Base-by-base conservation (phyloP, 2,888 invertebrate species). In the Heliconius hortense region DNA sequence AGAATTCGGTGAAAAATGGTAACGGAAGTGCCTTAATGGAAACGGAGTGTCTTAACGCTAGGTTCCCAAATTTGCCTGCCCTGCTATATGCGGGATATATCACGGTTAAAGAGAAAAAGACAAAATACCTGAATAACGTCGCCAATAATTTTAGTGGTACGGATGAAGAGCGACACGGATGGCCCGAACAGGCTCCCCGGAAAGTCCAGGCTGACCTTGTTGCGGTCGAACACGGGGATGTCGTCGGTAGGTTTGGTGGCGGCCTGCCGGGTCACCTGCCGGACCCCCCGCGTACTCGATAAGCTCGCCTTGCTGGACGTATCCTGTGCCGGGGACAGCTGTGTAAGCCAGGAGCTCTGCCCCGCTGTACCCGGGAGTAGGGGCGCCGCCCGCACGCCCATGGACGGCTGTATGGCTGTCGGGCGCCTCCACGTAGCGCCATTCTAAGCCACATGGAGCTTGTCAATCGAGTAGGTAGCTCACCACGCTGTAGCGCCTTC, bases 121-220 rank as follows among this genome's bases (percentile, higher is more conserved):
- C 26, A 71, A 24, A 35, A 63, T 86, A 96, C 96, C 91, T 96
- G 95, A 82, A 96, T 95, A 76, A 96, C 94, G 83, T 95, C 95
- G 59, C 96, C 96, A 82, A 96, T 87, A 79, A 96, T 89, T 85
- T 95, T 96, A 87, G 96, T 96, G 82, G 96, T 90, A 81, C 94
- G 94, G 82, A 96, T 96, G 81, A 96, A 92, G 70, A 96, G 91
- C 76, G 95, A 95, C 87, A 96, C 96, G 85, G 96, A 95, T 21
- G 95, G 95, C 71, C 96, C 96, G 88, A 96, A 95, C 82, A 96
- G 91, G 85, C 90, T 92, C 78, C 95, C 94, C 78, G 96, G 96
- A 82, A 96, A 89, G 81, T 96, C 96, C 86, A 96, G 92, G 83
- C 95, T 95, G 79, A 96, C 96, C 83, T 95, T 94, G 92, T 95